These are phyloP conservation scores for Sialis lutaria DNA, from an alignment of 2,888 invertebrate species.

Conservation along the genomic window DNA sequence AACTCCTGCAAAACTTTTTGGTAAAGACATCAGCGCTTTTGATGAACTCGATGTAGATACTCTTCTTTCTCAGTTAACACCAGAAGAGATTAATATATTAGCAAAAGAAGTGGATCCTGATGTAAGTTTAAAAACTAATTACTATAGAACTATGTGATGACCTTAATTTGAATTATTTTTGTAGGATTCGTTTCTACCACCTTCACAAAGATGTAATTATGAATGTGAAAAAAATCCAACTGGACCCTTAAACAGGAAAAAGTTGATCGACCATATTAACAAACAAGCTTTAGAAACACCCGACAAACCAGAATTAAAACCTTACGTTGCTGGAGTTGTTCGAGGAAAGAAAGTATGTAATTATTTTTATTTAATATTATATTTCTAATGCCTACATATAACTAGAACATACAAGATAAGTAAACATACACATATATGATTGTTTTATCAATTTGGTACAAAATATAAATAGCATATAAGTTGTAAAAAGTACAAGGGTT, in stretches of 20 bases:
- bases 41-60: slow-evolving; percentile 95
- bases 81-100: slow-evolving; percentile 91
- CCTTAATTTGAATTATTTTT: slow-evolving; percentile 14
- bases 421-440: neutral
- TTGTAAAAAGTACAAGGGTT: neutral
- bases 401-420: neutral
- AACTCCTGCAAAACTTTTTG: slow-evolving; percentile 76
- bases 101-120: slow-evolving; percentile 99
- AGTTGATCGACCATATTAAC: slow-evolving; percentile 90
- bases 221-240: slow-evolving; percentile 92
- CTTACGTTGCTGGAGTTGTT: slow-evolving; percentile 77
- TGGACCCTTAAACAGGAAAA: slow-evolving; percentile 88
- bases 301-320: slow-evolving; percentile 90
- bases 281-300: slow-evolving; percentile 97
- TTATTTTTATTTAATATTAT: neutral
- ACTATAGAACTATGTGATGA: neutral
- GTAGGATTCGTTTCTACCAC: slow-evolving; percentile 93
- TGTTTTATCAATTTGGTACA: neutral
- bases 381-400: neutral
- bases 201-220: slow-evolving; percentile 88
- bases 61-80: slow-evolving; percentile 76
- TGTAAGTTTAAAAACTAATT: slow-evolving; percentile 44
- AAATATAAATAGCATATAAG: neutral
- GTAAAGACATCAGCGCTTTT: slow-evolving; percentile 76
- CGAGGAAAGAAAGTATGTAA: slow-evolving; percentile 71